Percentiles rank a stretch among this genome's conserved stretches.
Evolutionary conservation across 2,797 vertebrate species (phyloP).

Genomic region (Neomorphus geoffroyi): DNA sequence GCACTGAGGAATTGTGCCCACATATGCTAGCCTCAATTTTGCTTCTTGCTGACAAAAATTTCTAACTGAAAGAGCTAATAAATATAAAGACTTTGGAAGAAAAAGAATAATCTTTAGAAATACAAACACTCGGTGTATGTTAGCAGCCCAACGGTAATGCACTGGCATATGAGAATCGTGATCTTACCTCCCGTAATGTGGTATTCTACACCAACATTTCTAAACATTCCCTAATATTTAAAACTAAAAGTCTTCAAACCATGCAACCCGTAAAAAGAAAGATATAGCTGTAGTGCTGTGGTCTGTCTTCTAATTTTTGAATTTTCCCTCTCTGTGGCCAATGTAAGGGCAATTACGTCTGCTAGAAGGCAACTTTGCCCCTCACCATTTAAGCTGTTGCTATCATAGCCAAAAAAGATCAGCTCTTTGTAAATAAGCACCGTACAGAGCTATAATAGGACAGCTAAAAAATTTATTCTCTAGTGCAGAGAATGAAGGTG

Average conservation of each 20-base stretch:
- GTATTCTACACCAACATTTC: not conserved
- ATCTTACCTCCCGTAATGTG: not conserved
- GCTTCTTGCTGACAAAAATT: not conserved
- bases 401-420: not conserved
- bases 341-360: not conserved
- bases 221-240: not conserved
- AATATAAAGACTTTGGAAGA: not conserved
- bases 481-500: not conserved
- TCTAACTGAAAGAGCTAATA: not conserved
- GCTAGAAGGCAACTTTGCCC: not conserved
- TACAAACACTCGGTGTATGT: not conserved
- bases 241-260: not conserved
- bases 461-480: not conserved
- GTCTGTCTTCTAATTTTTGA: not conserved
- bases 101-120: not conserved
- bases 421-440: not conserved
- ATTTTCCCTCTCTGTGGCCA: not conserved
- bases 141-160: not conserved
- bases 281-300: not conserved
- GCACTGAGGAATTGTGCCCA: not conserved
- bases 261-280: not conserved
- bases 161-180: not conserved
- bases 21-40: not conserved
- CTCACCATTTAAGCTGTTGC: not conserved
- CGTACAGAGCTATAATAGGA: not conserved